Base-by-base conservation (phyloP, 1,140 invertebrate species). In the Meteorus sp. region DNA sequence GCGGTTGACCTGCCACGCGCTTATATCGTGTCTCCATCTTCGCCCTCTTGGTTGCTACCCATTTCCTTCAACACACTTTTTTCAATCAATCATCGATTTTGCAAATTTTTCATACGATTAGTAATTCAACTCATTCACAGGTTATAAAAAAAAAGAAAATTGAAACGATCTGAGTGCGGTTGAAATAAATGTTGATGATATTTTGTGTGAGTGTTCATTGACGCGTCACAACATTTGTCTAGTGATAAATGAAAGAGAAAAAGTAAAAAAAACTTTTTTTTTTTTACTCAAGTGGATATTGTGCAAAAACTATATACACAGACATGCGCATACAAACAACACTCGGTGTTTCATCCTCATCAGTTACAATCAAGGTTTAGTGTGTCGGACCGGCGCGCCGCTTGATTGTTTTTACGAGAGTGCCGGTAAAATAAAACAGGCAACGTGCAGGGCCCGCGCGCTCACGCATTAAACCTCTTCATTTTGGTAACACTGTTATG, bases 321-420 rank as follows among this genome's bases (percentile, higher is more conserved):
- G 15, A 11, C 37, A 29, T 7, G 25, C 43, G 35, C 23, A 25
- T 44, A 48, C 22, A 56, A 60, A 45, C 43, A 41, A 56, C 31
- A 52, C 53, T 60, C 45, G 56, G 61, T 63, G 63, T 69, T 64
- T 66, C 60, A 55, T 62, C 56, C 67, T 74, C 72, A 76, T 76
- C 70, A 73, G 71, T 66, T 72, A 74, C 68, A 74, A 76, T 76
- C 74, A 75, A 71, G 68, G 54, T 73, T 73, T 69, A 68, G 69
- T 69, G 64, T 66, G 68, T 68, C 61, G 65, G 60, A 56, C 57
- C 59, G 67, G 65, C 60, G 63, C 68, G 65, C 59, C 64, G 69
- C 67, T 75, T 78, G 74, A 78, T 76, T 78, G 72, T 76, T 76
- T 78, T 77, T 77, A 77, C 66, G 73, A 75, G 66, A 64, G 62